Evolutionary conservation across 2,888 invertebrate genomes (phyloP), one percentile per base, ranked within the genome.

Genomic region (Schizaphis graminum): DNA sequence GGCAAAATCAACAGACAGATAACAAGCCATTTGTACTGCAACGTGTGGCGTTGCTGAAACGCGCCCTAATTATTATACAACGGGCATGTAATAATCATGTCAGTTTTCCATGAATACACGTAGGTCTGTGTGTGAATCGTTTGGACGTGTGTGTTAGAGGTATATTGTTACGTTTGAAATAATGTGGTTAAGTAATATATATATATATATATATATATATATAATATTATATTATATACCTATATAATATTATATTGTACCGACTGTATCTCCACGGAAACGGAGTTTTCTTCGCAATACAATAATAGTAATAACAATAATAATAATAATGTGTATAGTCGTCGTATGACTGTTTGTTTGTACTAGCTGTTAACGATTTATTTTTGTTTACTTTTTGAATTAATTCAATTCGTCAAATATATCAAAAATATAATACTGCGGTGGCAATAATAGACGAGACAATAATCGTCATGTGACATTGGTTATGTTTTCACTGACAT

Each of bases 1-100:
- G 41, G 89, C n/a, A 89, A 89, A 89, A 89, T n/a, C 89, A 89
- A 89, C 89, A 89, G 26, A 89, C 89, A 61, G 61, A 89, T 89
- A 89, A 61, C 61, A 16, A 89, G 61, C 44, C 85, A 41, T 89
- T 89, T 57, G 56, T 41, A 41, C 88, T 28, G 56, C 88, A 44
- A 7, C 26, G 86, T 49, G 28, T 28, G 44, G 35, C 13, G 61
- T 47, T 5, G 47, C 86, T n/a, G 47, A 44, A 85, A 85, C 26
- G 56, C 56, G 41, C 61, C 11, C 44, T 47, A 61, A 89, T 61
- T 44, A 89, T 61, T n/a, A 47, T 44, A 61, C 28, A 47, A 44
- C 89, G 13, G 56, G 56, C 26, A 57, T 89, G 89, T 44, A 61
- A 89, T 89, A 61, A 61, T 28, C 89, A 89, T 89, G 61, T 89